These are phyloP conservation scores for Candoia aspera DNA, from an alignment of 2,113 vertebrate genomes.

Conservation along the genomic window DNA sequence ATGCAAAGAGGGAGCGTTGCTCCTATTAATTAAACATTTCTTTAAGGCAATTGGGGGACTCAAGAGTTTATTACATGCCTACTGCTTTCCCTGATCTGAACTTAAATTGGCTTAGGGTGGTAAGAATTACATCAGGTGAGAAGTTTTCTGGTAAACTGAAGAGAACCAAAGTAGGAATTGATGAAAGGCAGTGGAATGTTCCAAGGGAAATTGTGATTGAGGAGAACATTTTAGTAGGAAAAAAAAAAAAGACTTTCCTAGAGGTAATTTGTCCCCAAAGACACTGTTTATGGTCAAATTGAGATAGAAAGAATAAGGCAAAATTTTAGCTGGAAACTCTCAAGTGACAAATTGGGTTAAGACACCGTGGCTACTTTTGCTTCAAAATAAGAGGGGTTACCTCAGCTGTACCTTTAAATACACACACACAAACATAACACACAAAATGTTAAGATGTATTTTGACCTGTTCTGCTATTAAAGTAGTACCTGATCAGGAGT, in stretches of 20 bases:
- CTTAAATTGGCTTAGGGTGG: constrained; percentile 11
- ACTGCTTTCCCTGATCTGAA: constrained; percentile 1
- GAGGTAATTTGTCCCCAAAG: background rate
- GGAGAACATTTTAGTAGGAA: background rate
- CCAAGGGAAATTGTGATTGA: too few relatives aligned
- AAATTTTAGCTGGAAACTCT: background rate
- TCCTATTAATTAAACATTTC: constrained; percentile 37
- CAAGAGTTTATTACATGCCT: background rate
- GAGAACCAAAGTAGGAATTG: background rate
- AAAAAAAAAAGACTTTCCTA: background rate
- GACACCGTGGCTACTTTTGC: background rate
- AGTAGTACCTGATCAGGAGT: too few relatives aligned
- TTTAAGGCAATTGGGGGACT: background rate
- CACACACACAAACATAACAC: too few relatives aligned
- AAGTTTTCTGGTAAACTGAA: background rate
- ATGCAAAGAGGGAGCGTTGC: constrained; percentile 33
- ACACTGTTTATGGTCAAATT: background rate
- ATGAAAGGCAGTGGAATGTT: too few relatives aligned
- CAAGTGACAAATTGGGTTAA: background rate
- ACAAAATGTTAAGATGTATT: too few relatives aligned
- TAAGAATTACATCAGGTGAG: background rate
- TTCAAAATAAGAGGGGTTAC: background rate
- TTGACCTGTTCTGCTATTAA: background rate
- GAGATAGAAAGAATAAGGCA: background rate
- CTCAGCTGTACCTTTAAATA: background rate